Percentiles rank a stretch among this genome's conserved stretches.
Evolutionary conservation across 2,113 vertebrate genomes (phyloP).

Genomic region (Rostratula benghalensis): DNA sequence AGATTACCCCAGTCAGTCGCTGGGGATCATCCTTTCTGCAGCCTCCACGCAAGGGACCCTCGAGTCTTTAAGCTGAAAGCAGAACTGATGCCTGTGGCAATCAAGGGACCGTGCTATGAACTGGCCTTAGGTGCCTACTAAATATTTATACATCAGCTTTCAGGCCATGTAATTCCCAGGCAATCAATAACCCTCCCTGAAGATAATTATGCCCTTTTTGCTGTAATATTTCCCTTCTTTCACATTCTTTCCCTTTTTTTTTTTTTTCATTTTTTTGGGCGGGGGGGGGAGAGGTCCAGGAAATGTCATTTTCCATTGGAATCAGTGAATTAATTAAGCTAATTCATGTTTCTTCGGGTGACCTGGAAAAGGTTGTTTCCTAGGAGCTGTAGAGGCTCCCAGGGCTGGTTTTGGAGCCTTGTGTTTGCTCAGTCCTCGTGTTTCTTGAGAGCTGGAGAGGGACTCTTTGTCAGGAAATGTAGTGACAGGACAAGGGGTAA

Average conservation of each 20-base stretch:
- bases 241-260: neutral
- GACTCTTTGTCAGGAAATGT: too few relatives aligned
- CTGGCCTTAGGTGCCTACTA: neutral
- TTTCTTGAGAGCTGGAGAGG: too few relatives aligned
- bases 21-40: neutral
- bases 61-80: neutral
- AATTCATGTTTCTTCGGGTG: neutral
- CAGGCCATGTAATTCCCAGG: neutral
- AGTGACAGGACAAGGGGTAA: too few relatives aligned
- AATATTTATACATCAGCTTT: neutral
- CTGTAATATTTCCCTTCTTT: conserved; percentile 10
- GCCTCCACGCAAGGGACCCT: neutral
- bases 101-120: neutral
- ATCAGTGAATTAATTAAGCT: neutral
- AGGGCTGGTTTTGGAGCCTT: neutral
- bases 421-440: neutral
- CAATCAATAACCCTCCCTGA: conserved; percentile 12
- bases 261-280: neutral
- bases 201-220: neutral
- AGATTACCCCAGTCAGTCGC: accelerated
- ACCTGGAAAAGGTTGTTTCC: neutral
- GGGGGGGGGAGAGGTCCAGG: neutral
- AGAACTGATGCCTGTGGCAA: neutral
- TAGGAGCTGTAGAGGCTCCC: neutral
- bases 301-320: neutral